Base-by-base conservation (phyloP, 1,140 invertebrate genomes). In the Lucilia cuprina region DNA sequence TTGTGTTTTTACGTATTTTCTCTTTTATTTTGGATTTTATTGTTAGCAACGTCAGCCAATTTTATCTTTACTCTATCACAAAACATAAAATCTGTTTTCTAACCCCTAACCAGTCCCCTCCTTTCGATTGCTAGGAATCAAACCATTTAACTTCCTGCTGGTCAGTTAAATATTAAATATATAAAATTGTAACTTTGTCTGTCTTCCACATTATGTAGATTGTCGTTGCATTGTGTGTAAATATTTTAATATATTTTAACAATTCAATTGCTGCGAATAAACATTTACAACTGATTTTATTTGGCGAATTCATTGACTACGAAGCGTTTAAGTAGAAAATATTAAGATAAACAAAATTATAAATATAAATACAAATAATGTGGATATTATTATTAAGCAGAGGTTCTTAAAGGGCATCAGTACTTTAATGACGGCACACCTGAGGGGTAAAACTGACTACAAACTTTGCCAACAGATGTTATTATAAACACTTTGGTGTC, bases 231-330 rank as follows among this genome's bases (percentile, higher is more conserved):
- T 1, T 41, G 41, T 41, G 41, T 41, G 25, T 30, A 30, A 30
- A 30, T 30, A 41, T 41, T 41, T 2, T 41, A 41, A 41, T 41
- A 41, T 8, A 41, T 41, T 41, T 19, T 70, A 70, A 70, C 65
- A 70, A 70, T 70, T 70, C n/a, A 70, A 25, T 70, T 70, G 65
- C 65, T 70, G 4, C 10, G 7, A 70, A 70, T 70, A 19, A 70
- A 70, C 65, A 70, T 70, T 70, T 70, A 70, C 65, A 70, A 70
- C 65, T 70, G 65, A 70, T 70, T 65, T 8, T n/a, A 65, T 65
- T 21, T 7, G 3, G 8, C 7, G 8, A 55, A 21, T 70, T 70
- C n/a, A 70, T 8, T 70, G 65, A 21, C 10, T 70, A 21, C 19
- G 9, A 12, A 7, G 65, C 65, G 65, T 70, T 70, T 70, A 70